These are phyloP conservation scores for Myotis lucifugus DNA, from an alignment of 2,113 vertebrate genomes.

Conservation along the genomic window DNA sequence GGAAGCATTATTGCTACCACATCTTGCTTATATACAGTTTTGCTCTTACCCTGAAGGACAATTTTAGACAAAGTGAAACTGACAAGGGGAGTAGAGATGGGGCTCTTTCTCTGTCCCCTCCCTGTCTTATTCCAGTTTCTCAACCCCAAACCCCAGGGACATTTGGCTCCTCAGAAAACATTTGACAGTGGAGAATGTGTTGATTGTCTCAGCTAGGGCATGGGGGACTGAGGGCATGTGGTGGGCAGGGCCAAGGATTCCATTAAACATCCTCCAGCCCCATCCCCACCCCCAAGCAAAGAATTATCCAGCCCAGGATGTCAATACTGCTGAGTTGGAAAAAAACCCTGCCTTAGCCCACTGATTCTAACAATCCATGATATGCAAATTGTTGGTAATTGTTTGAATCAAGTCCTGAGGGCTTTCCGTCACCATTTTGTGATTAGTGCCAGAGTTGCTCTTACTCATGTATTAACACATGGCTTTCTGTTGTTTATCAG, in stretches of 20 bases:
- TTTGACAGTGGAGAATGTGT: neutral
- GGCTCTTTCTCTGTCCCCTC: neutral
- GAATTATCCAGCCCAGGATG: neutral
- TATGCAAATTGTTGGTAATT: neutral
- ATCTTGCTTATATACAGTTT: neutral
- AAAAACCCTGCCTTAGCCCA: neutral
- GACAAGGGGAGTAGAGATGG: neutral
- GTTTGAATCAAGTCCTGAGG: neutral
- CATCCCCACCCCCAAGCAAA: fast-evolving
- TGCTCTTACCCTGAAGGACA: neutral
- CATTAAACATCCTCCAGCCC: neutral
- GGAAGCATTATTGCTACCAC: neutral
- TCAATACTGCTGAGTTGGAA: neutral
- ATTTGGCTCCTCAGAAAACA: neutral
- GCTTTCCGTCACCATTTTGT: neutral
- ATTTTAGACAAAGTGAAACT: neutral
- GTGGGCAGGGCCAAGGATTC: neutral
- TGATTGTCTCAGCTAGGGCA: neutral
- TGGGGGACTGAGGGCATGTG: no score
- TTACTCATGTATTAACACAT: neutral
- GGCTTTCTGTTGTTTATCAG: neutral
- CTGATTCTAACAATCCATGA: neutral
- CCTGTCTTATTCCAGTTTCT: neutral
- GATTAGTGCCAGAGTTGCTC: neutral
- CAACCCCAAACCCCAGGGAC: fast-evolving